A percentile compares a stretch with the other conserved stretches of the same genome.
These are phyloP conservation scores for Chloropsis cyanopogon DNA, from an alignment of 2,113 vertebrate species.

Conservation along the genomic window DNA sequence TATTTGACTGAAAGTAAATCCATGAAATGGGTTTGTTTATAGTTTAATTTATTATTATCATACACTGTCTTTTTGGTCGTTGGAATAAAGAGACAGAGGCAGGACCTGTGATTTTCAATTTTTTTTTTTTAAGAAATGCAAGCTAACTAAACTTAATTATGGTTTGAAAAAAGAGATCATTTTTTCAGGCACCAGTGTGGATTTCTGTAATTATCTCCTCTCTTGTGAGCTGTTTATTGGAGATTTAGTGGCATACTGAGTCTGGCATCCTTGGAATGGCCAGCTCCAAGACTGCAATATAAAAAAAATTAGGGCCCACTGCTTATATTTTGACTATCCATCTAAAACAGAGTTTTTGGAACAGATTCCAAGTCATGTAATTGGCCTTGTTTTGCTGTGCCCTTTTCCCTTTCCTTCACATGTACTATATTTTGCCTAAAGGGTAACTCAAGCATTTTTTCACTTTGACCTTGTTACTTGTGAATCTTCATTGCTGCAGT, in stretches of 20 bases:
- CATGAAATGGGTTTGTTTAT: neutral
- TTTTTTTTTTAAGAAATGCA: neutral
- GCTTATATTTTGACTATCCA: neutral
- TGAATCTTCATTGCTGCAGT: neutral
- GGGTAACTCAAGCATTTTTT: neutral
- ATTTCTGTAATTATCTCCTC: neutral
- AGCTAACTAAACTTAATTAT: neutral
- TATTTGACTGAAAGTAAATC: neutral
- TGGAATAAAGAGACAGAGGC: neutral
- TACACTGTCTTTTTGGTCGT: neutral
- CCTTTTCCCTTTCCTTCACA: neutral
- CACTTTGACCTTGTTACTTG: neutral
- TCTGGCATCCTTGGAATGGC: neutral
- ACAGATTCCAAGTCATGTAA: neutral
- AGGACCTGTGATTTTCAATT: neutral
- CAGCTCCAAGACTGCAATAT: neutral
- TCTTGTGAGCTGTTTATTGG: neutral
- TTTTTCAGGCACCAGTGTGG: neutral
- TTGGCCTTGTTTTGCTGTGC: neutral
- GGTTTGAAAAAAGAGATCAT: neutral
- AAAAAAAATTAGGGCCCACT: neutral
- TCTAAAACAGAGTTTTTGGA: neutral
- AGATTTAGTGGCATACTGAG: neutral
- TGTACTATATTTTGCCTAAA: neutral
- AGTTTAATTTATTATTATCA: neutral